Base-by-base conservation (phyloP, 2,888 invertebrate species). In the Xestia rhomboidea region DNA sequence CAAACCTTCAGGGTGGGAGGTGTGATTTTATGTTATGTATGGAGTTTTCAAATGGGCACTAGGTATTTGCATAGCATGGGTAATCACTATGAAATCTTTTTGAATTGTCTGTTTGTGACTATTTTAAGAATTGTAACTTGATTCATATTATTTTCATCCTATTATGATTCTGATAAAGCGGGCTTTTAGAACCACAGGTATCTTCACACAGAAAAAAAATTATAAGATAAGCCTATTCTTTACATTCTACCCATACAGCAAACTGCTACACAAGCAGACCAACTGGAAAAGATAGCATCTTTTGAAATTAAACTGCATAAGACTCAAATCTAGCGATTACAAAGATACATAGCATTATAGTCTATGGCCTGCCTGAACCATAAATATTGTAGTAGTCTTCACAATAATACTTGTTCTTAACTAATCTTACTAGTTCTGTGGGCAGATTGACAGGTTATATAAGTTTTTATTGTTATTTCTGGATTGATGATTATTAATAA, bases 301-400 rank as follows among this genome's bases (percentile, higher is more conserved):
- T 72, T 76, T 57, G 60, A 76, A 83, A 83, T 83, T 83, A 83
- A 83, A 83, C 49, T 46, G 70, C 72, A 66, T 80, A 76, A 51
- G 74, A 60, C 66, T 74, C 8, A 84, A 84, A 83, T 83, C 73
- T 51, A 81, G n/a, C 69, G 84, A 83, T 83, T 72, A 81, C 72
- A 57, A 69, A 80, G 84, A 83, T 84, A 84, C 83, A 83, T 83
- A 62, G 46, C 74, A 83, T 83, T 83, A 83, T 44, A 15, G 66
- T 74, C 66, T 84, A 77, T 81, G 66, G 72, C 67, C 62, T 30
- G 44, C 46, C 2, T 30, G 54, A 49, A 54, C 69, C 63, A 83
- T 83, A 84, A 84, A 84, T 84, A 84, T 83, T 81, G 69, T 74
- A 83, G 66, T 38, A 44, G 67, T 70, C 49, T 79, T 73, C 24